A percentile compares a stretch with the other conserved stretches of the same genome.
Evolutionary conservation across 2,888 invertebrate genomes (phyloP).

Genomic region (Caenorhabditis japonica): DNA sequence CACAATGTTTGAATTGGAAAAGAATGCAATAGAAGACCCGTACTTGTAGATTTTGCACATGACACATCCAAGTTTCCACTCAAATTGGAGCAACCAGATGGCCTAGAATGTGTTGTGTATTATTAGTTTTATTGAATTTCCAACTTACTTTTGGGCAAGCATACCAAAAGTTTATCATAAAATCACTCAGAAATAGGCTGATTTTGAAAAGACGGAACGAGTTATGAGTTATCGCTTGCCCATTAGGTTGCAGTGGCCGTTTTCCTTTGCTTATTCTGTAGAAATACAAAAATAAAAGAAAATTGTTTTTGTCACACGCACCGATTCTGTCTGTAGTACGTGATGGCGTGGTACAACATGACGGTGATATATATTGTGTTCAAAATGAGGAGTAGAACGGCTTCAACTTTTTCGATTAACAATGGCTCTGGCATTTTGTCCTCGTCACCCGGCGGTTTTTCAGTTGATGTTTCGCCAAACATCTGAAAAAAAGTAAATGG

Average conservation of each 20-base stretch:
- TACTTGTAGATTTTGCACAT: slow-evolving; percentile 67
- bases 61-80: slow-evolving; percentile 66
- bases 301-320: too few relatives aligned
- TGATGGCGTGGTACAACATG: too few relatives aligned
- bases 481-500: too few relatives aligned
- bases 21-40: slow-evolving; percentile 70
- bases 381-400: too few relatives aligned
- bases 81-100: slow-evolving; percentile 67
- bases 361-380: too few relatives aligned
- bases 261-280: slow-evolving; percentile 3
- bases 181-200: slow-evolving; percentile 70
- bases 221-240: slow-evolving; percentile 14
- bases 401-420: too few relatives aligned
- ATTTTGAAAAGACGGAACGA: slow-evolving; percentile 62
- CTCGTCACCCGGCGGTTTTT: too few relatives aligned
- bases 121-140: neutral
- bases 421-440: too few relatives aligned
- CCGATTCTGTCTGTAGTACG: too few relatives aligned
- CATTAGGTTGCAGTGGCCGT: slow-evolving; percentile 17
- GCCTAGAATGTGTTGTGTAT: slow-evolving; percentile 36
- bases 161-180: slow-evolving; percentile 68
- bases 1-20: slow-evolving; percentile 71
- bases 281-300: too few relatives aligned
- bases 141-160: slow-evolving; percentile 69
- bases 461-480: too few relatives aligned